These are phyloP conservation scores for Heteractis magnifica DNA, from an alignment of 92 coral and sea anemone genomes.

Conservation along the genomic window DNA sequence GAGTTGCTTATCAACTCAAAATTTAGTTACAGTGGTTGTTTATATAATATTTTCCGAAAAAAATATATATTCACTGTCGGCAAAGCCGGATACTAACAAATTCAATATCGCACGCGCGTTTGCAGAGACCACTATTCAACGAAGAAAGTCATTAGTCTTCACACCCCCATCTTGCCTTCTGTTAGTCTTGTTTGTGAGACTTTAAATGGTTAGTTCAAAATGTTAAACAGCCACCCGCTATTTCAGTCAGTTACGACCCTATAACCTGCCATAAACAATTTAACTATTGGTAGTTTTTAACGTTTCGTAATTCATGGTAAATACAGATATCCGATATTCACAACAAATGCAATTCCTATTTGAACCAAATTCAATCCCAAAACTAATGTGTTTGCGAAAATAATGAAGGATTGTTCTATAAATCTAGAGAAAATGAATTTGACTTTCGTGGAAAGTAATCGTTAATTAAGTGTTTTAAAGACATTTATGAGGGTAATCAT, in stretches of 20 bases:
- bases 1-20: not conserved
- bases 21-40: too few species aligned
- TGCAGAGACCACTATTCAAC: not conserved
- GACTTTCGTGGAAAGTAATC: not conserved
- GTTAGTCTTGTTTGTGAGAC: not conserved
- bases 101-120: not conserved
- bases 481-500: slow-evolving; percentile 4
- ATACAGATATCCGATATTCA: not conserved
- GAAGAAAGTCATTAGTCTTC: not conserved
- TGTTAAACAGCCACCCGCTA: not conserved
- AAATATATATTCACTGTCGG: too few species aligned
- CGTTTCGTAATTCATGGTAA: not conserved
- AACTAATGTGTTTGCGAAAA: too few species aligned
- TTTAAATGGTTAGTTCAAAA: not conserved
- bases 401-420: too few species aligned
- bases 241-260: not conserved
- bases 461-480: not conserved
- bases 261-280: not conserved
- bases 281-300: not conserved
- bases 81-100: too few species aligned
- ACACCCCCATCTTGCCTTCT: too few species aligned
- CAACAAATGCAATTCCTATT: not conserved
- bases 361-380: too few species aligned
- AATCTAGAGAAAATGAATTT: too few species aligned
- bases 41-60: too few species aligned